Percentiles rank a stretch among this genome's conserved stretches.
Evolutionary conservation across 2,113 vertebrate species (phyloP).

Genomic region (Ammospiza caudacuta): DNA sequence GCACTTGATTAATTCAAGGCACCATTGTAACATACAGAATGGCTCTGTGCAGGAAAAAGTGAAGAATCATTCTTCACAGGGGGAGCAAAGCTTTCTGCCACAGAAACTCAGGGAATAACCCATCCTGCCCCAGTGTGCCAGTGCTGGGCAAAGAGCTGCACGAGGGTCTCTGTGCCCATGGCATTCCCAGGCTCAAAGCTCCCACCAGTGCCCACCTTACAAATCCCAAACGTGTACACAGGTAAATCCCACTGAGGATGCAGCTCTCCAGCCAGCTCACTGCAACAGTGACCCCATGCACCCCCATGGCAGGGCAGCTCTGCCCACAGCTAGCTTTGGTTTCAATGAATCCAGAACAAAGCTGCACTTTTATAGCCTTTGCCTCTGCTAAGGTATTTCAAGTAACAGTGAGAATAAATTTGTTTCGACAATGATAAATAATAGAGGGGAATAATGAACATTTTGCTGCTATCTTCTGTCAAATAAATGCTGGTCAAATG

Average conservation of each 20-base stretch:
- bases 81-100: neutral
- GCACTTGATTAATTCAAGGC: neutral
- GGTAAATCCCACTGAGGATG: neutral
- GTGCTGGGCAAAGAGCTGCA: neutral
- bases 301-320: neutral
- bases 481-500: neutral
- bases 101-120: neutral
- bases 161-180: neutral
- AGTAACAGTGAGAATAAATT: neutral
- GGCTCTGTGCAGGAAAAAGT: neutral
- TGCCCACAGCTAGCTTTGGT: fast-evolving
- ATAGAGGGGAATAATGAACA: neutral
- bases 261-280: neutral
- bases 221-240: no score
- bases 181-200: fast-evolving
- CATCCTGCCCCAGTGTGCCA: neutral
- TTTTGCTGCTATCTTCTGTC: neutral
- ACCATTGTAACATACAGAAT: neutral
- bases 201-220: fast-evolving
- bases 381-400: neutral
- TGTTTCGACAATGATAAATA: neutral
- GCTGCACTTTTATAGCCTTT: neutral
- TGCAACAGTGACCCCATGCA: neutral
- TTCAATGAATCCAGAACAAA: neutral
- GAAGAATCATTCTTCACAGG: neutral